Base-by-base conservation (phyloP, 2,113 vertebrate genomes). In the Noturus placidus region DNA sequence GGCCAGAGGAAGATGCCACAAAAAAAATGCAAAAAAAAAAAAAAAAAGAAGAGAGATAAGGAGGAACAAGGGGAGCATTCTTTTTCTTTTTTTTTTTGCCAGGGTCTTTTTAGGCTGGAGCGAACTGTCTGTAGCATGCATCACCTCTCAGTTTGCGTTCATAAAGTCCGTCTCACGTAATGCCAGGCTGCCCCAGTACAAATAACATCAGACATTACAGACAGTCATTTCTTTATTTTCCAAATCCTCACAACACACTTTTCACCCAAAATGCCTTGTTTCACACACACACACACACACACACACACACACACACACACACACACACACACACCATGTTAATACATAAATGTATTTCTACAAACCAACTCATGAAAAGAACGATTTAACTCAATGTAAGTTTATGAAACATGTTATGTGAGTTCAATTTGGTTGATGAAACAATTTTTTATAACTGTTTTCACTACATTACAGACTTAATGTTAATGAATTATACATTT, bases 1-100 rank as follows among this genome's bases (percentile, higher is more conserved):
- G 82, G 91, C 93, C 89, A 42, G 92, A 89, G 92, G 91, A 95
- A 93, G 92, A 95, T 92, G 91, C 91, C 92, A 92, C 46, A 57
- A 80, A 87, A 14, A 88, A 59, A 19, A 42, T 67, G 17, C 52
- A 38, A 22, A 27, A 86, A 86, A 88, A n/a, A n/a, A n/a, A n/a
- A n/a, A n/a, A n/a, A n/a, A n/a, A n/a, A n/a, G n/a, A n/a, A n/a
- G n/a, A n/a, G 84, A 54, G 59, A 56, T 91, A 54, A 94, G 92
- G 93, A 82, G 89, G 76, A 72, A 93, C 91, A 95, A 93, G 91
- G 90, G 91, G 87, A 52, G 87, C 91, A 88, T 92, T 93, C 92
- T 93, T 84, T 84, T 83, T 87, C 89, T 30, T 35, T n/a, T 22
- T 25, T 61, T 35, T 80, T 50, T 17, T 61, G 42, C 52, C 78